Percentiles rank a stretch among this genome's conserved stretches.
These are phyloP conservation scores for Neelides sp. DNA, from an alignment of 1,140 invertebrate species.

Conservation along the genomic window DNA sequence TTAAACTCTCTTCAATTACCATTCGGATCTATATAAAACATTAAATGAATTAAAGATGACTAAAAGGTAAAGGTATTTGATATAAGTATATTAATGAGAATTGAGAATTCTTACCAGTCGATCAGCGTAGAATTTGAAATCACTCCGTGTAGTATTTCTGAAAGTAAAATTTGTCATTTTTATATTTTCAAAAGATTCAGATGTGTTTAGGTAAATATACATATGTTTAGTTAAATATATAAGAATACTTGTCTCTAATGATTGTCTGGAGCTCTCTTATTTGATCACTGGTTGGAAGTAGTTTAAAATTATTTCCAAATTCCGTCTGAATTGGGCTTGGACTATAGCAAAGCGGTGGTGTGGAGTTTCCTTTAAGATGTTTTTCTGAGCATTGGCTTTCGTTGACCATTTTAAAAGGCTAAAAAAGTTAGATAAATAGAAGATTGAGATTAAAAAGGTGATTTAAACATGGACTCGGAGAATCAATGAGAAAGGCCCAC, in stretches of 20 bases:
- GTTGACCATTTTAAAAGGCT: background rate
- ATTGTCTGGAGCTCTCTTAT: constrained; percentile 89
- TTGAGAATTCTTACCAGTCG: constrained; percentile 48
- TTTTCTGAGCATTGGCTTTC: background rate
- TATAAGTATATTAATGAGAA: background rate
- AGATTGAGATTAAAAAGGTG: too few relatives aligned
- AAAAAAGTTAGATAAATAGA: too few relatives aligned
- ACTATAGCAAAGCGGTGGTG: background rate
- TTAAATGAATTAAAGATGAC: background rate
- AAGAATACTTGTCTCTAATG: constrained; percentile 72
- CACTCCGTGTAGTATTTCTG: constrained; percentile 81
- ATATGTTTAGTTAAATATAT: constrained; percentile 12
- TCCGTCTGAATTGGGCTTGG: constrained; percentile 39
- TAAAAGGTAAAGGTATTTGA: background rate
- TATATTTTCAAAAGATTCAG: background rate
- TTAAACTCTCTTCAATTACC: constrained; percentile 95
- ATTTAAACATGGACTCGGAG: too few relatives aligned
- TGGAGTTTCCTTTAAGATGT: background rate
- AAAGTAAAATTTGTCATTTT: constrained; percentile 33
- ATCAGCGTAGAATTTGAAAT: constrained; percentile 98
- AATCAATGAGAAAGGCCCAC: too few relatives aligned
- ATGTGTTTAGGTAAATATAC: background rate
- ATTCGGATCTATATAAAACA: constrained; percentile 57
- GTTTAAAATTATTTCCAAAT: constrained; percentile 65
- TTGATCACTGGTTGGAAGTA: constrained; percentile 71